Percentiles rank a stretch among this genome's conserved stretches.
These are phyloP conservation scores for Porites lobata DNA, from an alignment of 92 coral and sea anemone species.

Conservation along the genomic window DNA sequence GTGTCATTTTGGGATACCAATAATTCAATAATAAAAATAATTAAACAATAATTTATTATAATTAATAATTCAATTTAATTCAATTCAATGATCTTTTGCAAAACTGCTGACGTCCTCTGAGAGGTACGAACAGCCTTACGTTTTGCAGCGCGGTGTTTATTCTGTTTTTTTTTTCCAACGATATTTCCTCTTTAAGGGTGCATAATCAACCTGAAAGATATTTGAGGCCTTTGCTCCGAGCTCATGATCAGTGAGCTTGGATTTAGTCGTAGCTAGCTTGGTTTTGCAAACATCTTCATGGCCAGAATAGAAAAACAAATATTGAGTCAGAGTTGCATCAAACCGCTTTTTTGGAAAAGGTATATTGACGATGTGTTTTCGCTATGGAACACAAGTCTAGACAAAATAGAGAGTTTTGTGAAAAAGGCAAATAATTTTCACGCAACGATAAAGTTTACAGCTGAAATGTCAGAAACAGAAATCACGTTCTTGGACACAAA, in stretches of 20 bases:
- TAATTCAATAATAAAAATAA: background rate
- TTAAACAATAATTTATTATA: no score
- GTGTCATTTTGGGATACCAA: constrained; percentile 33
- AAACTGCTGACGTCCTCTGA: constrained; percentile 28
- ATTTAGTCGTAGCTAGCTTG: constrained; percentile 10
- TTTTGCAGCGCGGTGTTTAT: constrained; percentile 39
- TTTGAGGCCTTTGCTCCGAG: constrained; percentile 34
- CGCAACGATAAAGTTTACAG: no score
- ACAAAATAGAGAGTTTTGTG: no score
- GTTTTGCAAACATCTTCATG: background rate
- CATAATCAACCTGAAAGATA: background rate
- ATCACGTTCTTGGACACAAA: no score
- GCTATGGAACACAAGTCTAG: no score
- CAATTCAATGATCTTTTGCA: constrained; percentile 19
- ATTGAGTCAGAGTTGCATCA: no score
- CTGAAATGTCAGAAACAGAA: no score
- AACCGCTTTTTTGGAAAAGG: no score
- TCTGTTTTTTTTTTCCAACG: constrained; percentile 26
- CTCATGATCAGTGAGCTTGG: constrained; percentile 40
- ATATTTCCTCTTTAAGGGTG: constrained; percentile 40
- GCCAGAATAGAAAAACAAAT: no score
- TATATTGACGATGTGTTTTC: no score
- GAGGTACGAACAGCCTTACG: constrained; percentile 30
- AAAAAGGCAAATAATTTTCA: no score
- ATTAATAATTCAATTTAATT: no score